A percentile compares a stretch with the other conserved stretches of the same genome.
Evolutionary conservation across 92 coral and sea anemone genomes (phyloP).

Genomic region (Actinostola sp.): DNA sequence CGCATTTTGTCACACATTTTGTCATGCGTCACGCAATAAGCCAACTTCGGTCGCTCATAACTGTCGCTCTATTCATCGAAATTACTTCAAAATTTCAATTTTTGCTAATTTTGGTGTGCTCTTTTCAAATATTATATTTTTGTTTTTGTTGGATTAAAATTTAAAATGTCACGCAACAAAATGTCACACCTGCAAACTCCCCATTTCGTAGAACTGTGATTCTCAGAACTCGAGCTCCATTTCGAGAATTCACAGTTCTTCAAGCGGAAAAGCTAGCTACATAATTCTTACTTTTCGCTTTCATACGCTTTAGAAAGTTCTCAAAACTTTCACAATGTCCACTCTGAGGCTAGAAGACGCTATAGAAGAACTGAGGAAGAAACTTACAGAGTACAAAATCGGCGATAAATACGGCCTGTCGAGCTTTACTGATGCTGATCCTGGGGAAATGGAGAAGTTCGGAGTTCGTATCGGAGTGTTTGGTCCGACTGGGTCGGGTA

Average conservation of each 20-base stretch:
- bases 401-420: slow-evolving; percentile 54
- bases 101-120: too few species aligned
- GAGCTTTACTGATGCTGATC: slow-evolving; percentile 57
- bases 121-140: too few species aligned
- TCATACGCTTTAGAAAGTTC: background rate
- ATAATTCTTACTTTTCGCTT: too few species aligned
- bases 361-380: slow-evolving; percentile 39
- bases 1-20: too few species aligned
- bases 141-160: too few species aligned
- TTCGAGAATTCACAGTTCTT: too few species aligned
- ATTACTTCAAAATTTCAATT: too few species aligned
- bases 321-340: background rate
- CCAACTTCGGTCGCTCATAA: too few species aligned
- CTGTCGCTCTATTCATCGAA: too few species aligned
- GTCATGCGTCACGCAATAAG: too few species aligned
- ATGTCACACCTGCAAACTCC: background rate
- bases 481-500: slow-evolving; percentile 80
- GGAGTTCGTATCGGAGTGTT: slow-evolving; percentile 65
- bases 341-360: background rate
- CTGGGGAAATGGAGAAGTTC: slow-evolving; percentile 71
- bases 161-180: too few species aligned
- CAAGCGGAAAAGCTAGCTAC: too few species aligned
- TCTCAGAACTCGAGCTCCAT: background rate
- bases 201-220: background rate
- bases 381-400: slow-evolving; percentile 63